Evolutionary conservation across 2,797 vertebrate genomes (phyloP).

Genomic region (Chaenodraco wilsoni): DNA sequence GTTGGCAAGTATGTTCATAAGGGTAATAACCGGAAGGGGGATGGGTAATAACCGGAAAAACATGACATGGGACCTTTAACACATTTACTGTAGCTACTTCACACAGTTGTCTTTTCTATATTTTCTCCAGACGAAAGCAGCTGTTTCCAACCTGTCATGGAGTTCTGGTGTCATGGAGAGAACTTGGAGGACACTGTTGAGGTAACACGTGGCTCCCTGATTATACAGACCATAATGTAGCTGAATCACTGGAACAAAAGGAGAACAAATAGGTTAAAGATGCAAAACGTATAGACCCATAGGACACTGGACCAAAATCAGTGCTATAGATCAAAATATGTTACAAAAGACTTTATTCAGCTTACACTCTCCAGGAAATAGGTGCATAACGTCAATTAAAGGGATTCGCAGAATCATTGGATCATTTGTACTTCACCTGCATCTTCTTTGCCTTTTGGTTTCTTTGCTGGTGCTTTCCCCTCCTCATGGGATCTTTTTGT

Average conservation of each 20-base stretch:
- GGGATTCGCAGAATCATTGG: background rate
- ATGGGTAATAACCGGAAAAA: no score
- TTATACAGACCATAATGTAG: slow-evolving; percentile 56
- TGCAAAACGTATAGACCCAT: no score
- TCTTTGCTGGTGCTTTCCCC: background rate
- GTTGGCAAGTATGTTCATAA: no score
- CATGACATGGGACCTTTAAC: no score
- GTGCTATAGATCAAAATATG: no score
- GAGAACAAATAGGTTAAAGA: no score
- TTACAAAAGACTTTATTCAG: no score
- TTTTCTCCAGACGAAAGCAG: background rate
- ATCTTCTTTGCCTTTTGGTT: background rate
- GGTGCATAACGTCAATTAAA: background rate
- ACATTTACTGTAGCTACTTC: background rate
- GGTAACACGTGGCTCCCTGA: slow-evolving; percentile 73
- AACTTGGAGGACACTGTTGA: slow-evolving; percentile 72
- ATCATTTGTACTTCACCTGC: background rate
- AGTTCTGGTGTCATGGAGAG: slow-evolving; percentile 67
- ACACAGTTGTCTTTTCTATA: background rate
- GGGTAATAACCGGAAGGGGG: no score
- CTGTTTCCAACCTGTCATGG: slow-evolving; percentile 33
- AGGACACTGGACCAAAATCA: no score
- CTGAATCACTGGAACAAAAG: background rate
- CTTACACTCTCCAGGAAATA: no score
- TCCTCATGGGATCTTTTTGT: background rate